A percentile compares a stretch with the other conserved stretches of the same genome.
Evolutionary conservation across 2,797 vertebrate species (phyloP).

Genomic region (Cetoscarus ocellatus): DNA sequence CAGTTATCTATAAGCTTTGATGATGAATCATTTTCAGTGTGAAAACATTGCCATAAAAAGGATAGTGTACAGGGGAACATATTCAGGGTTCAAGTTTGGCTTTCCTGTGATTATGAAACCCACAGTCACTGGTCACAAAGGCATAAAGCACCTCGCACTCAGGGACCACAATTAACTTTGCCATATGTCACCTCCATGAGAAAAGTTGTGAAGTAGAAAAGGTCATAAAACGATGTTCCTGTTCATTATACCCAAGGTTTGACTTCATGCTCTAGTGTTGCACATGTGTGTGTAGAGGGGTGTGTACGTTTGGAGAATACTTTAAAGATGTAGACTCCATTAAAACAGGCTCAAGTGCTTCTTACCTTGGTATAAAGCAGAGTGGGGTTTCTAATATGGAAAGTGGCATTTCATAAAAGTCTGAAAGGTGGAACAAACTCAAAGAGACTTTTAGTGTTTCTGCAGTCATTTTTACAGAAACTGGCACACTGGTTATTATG

Average conservation of each 20-base stretch:
- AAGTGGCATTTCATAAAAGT: constrained; percentile 8
- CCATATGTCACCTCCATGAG: constrained; percentile 67
- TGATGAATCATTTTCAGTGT: neutral
- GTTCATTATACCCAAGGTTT: constrained; percentile 66
- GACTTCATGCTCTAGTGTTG: constrained; percentile 38
- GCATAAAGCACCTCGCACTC: constrained; percentile 49
- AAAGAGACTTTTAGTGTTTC: constrained; percentile 15
- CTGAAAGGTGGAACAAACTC: neutral
- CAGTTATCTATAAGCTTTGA: no score
- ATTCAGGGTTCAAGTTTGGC: constrained; percentile 18
- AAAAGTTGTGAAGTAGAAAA: constrained; percentile 47
- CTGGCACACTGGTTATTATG: constrained; percentile 48
- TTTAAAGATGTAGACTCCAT: neutral
- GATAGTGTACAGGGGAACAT: neutral
- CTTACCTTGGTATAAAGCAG: neutral
- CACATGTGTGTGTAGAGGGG: neutral
- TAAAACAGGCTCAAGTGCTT: neutral
- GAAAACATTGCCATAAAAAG: neutral
- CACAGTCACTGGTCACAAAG: constrained; percentile 25
- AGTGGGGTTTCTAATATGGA: constrained; percentile 15
- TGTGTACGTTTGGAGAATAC: neutral
- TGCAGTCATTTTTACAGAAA: constrained; percentile 35
- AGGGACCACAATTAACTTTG: constrained; percentile 50
- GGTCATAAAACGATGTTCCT: constrained; percentile 46
- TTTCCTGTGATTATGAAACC: constrained; percentile 50